phyloP scores from a whole-genome alignment of 2,888 invertebrate species.

The Phengaris alcon region DNA sequence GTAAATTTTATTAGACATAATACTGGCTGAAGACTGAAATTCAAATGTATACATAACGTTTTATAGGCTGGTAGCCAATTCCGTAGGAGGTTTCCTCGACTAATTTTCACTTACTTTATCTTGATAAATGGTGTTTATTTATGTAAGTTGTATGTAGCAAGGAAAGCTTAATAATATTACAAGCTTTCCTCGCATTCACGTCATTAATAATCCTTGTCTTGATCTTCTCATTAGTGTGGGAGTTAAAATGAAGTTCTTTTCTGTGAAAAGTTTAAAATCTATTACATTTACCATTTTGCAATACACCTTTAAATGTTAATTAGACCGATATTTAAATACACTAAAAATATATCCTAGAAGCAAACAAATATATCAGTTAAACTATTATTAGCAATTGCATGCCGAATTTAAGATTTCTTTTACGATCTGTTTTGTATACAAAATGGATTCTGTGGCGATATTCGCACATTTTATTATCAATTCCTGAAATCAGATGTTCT shows the following conservation, averaged over 20 bases:
- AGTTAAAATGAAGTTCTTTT: no score
- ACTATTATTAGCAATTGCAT: constrained; percentile 18
- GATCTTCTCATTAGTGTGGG: no score
- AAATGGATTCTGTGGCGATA: constrained; percentile 36
- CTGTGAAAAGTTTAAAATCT: not conserved
- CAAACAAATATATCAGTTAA: not conserved
- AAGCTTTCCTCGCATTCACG: no score
- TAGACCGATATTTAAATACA: not conserved
- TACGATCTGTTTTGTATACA: constrained; percentile 20
- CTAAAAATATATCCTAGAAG: constrained; percentile 2
- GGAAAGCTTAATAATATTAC: no score
- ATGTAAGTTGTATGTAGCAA: no score
- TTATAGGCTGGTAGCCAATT: constrained; percentile 78
- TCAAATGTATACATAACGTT: constrained; percentile 77
- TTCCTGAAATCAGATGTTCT: constrained; percentile 27
- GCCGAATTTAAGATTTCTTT: constrained; percentile 4
- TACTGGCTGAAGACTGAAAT: constrained; percentile 76
- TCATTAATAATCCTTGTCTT: no score
- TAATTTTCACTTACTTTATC: constrained; percentile 65
- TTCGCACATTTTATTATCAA: constrained; percentile 47
- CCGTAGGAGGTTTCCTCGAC: constrained; percentile 69
- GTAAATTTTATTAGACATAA: constrained; percentile 79
- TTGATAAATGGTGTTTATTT: not conserved
- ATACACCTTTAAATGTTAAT: not conserved
- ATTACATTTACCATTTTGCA: not conserved